Evolutionary conservation across 2,797 vertebrate genomes (phyloP).

Genomic region (Bryconaethiops microstoma): DNA sequence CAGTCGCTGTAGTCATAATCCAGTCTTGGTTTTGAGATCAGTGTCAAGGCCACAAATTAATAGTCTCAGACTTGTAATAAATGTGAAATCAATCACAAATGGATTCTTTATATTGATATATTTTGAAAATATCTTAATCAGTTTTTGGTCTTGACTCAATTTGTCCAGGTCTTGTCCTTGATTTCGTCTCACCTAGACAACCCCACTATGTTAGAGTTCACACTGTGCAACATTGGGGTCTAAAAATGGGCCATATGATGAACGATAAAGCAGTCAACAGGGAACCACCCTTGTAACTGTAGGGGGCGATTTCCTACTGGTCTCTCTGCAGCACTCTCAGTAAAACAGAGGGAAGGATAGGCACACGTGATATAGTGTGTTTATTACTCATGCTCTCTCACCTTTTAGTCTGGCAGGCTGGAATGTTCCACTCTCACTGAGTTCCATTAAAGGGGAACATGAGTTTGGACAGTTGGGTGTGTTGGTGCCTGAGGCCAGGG

Average conservation of each 20-base stretch:
- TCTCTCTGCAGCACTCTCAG: slow-evolving; percentile 7
- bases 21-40: no score
- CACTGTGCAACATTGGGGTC: not conserved
- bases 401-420: slow-evolving; percentile 49
- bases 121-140: no score
- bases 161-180: not conserved
- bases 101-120: no score
- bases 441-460: slow-evolving; percentile 41
- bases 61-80: no score
- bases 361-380: slow-evolving; percentile 44
- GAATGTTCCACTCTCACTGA: slow-evolving; percentile 45
- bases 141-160: not conserved
- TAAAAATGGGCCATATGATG: not conserved
- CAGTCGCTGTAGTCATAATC: no score
- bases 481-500: slow-evolving; percentile 43
- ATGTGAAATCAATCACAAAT: no score
- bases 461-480: slow-evolving; percentile 35
- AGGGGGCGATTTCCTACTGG: not conserved
- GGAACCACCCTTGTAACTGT: not conserved
- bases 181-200: not conserved
- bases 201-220: not conserved
- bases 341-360: slow-evolving; percentile 19
- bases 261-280: not conserved
- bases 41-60: no score
- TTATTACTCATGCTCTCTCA: slow-evolving; percentile 48